phyloP scores from a whole-genome alignment of 92 coral and sea anemone species.

The Isaurus tuberculatus region DNA sequence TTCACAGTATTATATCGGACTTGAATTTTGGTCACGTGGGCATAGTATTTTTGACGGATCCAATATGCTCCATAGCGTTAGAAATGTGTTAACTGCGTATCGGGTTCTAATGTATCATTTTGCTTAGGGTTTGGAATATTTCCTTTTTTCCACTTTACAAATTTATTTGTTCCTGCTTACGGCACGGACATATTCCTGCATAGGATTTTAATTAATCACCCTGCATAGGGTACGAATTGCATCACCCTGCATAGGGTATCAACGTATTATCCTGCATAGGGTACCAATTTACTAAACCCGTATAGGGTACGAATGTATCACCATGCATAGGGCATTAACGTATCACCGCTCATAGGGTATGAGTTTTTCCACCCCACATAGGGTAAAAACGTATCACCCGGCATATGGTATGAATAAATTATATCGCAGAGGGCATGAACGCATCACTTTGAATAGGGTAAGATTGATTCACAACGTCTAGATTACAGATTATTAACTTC shows the following conservation, averaged over 20 bases:
- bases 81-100: not conserved
- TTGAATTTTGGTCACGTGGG: not conserved
- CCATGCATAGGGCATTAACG: conserved; percentile 19
- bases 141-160: not conserved
- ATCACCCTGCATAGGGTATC: not conserved
- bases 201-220: not conserved
- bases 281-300: not conserved
- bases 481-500: not conserved
- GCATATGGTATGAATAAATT: not conserved
- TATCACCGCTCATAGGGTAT: not conserved
- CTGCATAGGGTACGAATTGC: conserved; percentile 9
- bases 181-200: not conserved
- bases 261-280: conserved; percentile 22
- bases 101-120: not conserved
- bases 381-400: not conserved
- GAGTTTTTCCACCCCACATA: not conserved
- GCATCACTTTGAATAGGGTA: not conserved
- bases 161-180: too few species aligned
- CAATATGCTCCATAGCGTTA: conserved; percentile 4
- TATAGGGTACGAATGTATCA: not conserved
- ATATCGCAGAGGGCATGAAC: not conserved
- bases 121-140: not conserved
- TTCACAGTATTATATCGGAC: not conserved
- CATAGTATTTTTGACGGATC: not conserved
- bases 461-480: not conserved